Base-by-base conservation (phyloP, 2,797 vertebrate species). In the Melanotaenia pygmaea region DNA sequence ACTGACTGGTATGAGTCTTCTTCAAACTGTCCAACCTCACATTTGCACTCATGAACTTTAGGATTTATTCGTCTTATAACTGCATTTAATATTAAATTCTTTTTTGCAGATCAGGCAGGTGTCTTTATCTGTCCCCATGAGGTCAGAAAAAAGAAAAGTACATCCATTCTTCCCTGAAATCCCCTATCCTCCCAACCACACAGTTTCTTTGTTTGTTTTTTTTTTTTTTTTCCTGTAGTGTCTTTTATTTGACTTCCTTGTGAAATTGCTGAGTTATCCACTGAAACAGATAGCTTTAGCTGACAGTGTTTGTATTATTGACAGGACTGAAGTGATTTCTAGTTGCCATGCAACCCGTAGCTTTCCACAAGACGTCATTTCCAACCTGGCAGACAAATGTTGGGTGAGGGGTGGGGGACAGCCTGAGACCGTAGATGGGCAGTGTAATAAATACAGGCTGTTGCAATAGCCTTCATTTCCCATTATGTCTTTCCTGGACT, bases 261-360 rank as follows among this genome's bases (percentile, higher is more conserved):
- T 47, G 38, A 64, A 71, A 63, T 14, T 64, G 69, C 60, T 57
- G 51, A 64, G 69, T 47, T 58, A 30, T 58, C 69, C n/a, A 26
- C 22, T 64, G 30, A 58, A 64, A 63, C 63, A 37, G 40, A 63
- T 24, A 43, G 28, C 50, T 58, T 56, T 64, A 57, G 69, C 38
- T 57, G 58, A 47, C 68, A 28, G 37, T 43, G 18, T 38, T 54
- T 40, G 26, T 56, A 56, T 62, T 63, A 56, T n/a, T 57, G 37
- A 56, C 28, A 32, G 59, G 32, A 45, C 28, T 45, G n/a, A 63
- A 63, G 24, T 45, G 37, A 34, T 26, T 34, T 14, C 35, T 35
- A 71, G 50, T 63, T 71, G 59, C 37, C 28, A 71, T n/a, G 26
- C 51, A 45, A 45, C 60, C 38, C 10, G 1, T 24, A 57, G 59